phyloP scores from a whole-genome alignment of 37 sponge, comb jelly and placozoan species.

The Tethya wilhelma region DNA sequence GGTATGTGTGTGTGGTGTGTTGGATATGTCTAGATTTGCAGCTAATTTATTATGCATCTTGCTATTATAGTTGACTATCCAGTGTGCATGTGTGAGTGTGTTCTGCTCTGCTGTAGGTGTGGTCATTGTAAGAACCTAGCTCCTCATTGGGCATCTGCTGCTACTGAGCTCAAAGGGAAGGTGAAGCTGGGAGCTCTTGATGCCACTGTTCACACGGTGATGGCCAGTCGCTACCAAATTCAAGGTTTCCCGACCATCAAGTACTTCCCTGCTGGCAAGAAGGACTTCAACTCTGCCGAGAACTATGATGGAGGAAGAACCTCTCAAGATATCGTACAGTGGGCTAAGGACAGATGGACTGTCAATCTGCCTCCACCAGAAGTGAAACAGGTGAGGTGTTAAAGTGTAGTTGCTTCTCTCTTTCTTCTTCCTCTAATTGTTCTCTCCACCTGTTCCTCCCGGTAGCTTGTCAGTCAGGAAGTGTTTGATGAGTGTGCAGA shows the following conservation, averaged over 20 bases:
- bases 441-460: too few relatives aligned
- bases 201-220: constrained; percentile 74
- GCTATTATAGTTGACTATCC: neutral
- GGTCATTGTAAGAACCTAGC: constrained; percentile 99
- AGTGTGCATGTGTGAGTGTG: neutral
- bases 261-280: constrained; percentile 92
- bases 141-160: constrained; percentile 92
- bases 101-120: constrained; percentile 67
- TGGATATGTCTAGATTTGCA: neutral
- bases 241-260: constrained; percentile 98
- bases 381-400: constrained; percentile 74
- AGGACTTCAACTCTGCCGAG: constrained; percentile 72
- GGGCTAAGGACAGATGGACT: constrained; percentile 77
- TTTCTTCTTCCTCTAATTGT: too few relatives aligned
- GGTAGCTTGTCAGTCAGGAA: constrained; percentile 68
- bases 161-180: constrained; percentile 84
- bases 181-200: constrained; percentile 91
- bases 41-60: neutral
- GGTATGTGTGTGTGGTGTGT: constrained; percentile 46
- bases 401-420: too few relatives aligned
- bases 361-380: constrained; percentile 89
- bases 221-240: constrained; percentile 65
- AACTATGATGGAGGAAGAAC: constrained; percentile 94
- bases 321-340: constrained; percentile 84
- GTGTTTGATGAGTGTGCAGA: constrained; percentile 80